Conservation (phyloP, 2,113 vertebrate species). For the Brachyistius frenatus region DNA sequence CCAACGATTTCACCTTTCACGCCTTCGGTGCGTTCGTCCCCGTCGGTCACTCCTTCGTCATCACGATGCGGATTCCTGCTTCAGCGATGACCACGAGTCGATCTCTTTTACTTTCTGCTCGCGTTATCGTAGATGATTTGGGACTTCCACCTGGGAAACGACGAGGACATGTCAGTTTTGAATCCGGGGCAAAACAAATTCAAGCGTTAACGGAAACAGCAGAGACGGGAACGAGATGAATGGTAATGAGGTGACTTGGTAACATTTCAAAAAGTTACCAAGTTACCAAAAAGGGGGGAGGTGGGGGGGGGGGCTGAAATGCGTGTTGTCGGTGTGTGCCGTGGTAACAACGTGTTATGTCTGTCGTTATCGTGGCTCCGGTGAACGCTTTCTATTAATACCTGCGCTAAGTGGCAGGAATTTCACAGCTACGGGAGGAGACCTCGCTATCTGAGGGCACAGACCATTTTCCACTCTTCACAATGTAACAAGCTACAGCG, state of each 20-base stretch:
- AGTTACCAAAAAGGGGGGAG: too few relatives aligned
- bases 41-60: constrained; percentile 15
- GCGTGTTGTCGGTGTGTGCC: constrained; percentile 36
- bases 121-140: constrained; percentile 73
- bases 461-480: constrained; percentile 71
- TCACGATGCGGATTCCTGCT: constrained; percentile 22
- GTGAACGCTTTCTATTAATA: constrained; percentile 80
- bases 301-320: too few relatives aligned
- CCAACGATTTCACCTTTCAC: constrained; percentile 19
- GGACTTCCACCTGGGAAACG: constrained; percentile 81
- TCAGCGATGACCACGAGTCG: neutral
- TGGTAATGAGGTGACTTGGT: neutral
- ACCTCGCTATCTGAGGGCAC: constrained; percentile 64
- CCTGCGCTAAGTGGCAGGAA: constrained; percentile 77
- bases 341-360: constrained; percentile 56
- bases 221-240: constrained; percentile 1
- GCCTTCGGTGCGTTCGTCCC: neutral
- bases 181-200: neutral
- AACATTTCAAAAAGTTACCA: too few relatives aligned
- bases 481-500: constrained; percentile 37
- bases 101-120: neutral
- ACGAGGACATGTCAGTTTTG: constrained; percentile 1
- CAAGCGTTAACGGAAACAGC: neutral
- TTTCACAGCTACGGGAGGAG: constrained; percentile 69
- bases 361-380: constrained; percentile 71